Conservation (phyloP, 2,113 vertebrate species). For the Ceyx melanurus region DNA sequence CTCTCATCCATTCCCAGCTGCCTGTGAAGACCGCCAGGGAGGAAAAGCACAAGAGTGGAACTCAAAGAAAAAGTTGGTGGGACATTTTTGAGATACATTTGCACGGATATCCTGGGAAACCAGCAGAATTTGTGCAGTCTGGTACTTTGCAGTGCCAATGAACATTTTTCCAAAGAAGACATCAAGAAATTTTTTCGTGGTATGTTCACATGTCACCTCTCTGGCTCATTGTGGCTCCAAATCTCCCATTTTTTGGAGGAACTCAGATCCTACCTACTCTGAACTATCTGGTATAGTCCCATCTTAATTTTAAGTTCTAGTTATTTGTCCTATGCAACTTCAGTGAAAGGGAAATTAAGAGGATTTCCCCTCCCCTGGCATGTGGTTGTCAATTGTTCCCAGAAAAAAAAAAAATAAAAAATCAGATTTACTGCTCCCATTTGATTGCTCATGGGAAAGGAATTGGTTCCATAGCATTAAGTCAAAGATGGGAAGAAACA, state of each 20-base stretch:
- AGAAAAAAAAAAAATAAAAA: not conserved
- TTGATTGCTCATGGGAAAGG: not conserved
- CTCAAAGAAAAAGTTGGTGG: not conserved
- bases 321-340: not conserved
- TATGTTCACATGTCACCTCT: not conserved
- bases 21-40: not conserved
- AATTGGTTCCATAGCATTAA: not conserved
- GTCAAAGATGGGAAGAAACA: not conserved
- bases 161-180: not conserved
- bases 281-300: not conserved
- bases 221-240: not conserved
- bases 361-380: not conserved
- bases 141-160: not conserved
- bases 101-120: not conserved
- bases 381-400: not conserved
- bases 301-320: not conserved
- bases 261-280: not conserved
- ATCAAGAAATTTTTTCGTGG: not conserved
- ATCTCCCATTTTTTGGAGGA: not conserved
- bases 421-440: constrained; percentile 6
- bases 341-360: not conserved
- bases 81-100: not conserved
- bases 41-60: not conserved
- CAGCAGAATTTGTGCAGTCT: not conserved
- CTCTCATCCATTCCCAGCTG: not conserved